phyloP scores from a whole-genome alignment of 2,888 invertebrate species.

The Eulithis prunata region DNA sequence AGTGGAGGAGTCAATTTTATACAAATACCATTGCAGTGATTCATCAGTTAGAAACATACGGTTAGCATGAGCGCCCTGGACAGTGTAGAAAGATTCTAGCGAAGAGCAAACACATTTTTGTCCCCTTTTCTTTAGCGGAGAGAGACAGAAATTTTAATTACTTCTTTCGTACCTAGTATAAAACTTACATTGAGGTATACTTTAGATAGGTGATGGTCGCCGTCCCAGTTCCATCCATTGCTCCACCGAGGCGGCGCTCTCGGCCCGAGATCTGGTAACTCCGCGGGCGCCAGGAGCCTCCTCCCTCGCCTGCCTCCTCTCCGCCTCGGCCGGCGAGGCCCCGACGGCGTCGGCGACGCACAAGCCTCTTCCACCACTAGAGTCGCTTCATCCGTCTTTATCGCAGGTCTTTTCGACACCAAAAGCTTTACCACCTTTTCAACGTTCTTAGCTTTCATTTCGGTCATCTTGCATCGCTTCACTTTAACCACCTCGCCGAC shows the following conservation, averaged over 20 bases:
- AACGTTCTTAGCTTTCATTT: constrained; percentile 69
- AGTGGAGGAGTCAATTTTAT: neutral
- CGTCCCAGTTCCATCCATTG: constrained; percentile 97
- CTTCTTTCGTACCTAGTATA: too few relatives aligned
- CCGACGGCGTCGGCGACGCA: constrained; percentile 53
- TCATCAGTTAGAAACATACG: too few relatives aligned
- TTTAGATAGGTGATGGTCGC: constrained; percentile 91
- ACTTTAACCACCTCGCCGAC: constrained; percentile 35
- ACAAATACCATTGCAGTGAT: too few relatives aligned
- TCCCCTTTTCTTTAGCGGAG: too few relatives aligned
- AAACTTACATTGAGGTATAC: constrained; percentile 93
- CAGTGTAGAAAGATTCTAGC: too few relatives aligned
- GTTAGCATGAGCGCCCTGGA: too few relatives aligned
- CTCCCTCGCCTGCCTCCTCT: constrained; percentile 51
- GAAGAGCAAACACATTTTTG: too few relatives aligned
- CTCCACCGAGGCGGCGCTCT: constrained; percentile 86
- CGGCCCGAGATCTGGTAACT: constrained; percentile 53
- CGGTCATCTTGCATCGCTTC: constrained; percentile 66
- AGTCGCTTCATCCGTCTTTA: constrained; percentile 73
- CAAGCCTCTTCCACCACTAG: constrained; percentile 70
- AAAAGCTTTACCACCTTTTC: constrained; percentile 76
- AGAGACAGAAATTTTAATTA: too few relatives aligned
- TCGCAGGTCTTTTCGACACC: constrained; percentile 74
- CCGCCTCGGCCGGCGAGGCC: constrained; percentile 42
- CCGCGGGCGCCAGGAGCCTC: constrained; percentile 38